A percentile compares a stretch with the other conserved stretches of the same genome.
Conservation (phyloP, 2,888 invertebrate species). For the Lepeophtheirus nordmannii region DNA sequence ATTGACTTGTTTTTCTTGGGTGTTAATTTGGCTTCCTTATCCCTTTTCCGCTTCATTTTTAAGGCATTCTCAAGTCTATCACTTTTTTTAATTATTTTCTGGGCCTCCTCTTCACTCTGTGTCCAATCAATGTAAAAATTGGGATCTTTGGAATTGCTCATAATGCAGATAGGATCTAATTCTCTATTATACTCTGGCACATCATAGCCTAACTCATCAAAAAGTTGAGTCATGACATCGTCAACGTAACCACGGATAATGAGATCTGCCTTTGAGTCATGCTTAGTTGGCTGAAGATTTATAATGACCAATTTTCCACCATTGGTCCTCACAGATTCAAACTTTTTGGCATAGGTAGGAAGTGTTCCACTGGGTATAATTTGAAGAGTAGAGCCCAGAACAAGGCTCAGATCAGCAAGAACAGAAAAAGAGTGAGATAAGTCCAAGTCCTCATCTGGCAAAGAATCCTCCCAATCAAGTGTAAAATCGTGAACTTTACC, state of each 20-base stretch:
- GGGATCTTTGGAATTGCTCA: not conserved
- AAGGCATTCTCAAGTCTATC: not conserved
- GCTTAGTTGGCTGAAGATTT: slow-evolving; percentile 94
- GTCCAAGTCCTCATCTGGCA: slow-evolving; percentile 70
- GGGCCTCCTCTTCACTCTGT: slow-evolving; percentile 3
- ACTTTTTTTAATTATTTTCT: not conserved
- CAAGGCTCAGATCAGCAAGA: slow-evolving; percentile 50
- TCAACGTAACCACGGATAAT: slow-evolving; percentile 79
- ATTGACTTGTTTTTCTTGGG: not conserved
- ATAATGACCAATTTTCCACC: slow-evolving; percentile 79
- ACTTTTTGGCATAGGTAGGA: slow-evolving; percentile 66
- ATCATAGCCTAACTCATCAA: slow-evolving; percentile 54
- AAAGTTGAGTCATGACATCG: slow-evolving; percentile 54
- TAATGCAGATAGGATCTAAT: slow-evolving; percentile 42
- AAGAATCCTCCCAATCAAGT: slow-evolving; percentile 89
- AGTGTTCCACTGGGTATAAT: slow-evolving; percentile 91
- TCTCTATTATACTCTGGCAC: slow-evolving; percentile 52
- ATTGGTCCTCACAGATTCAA: slow-evolving; percentile 31
- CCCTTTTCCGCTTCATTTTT: slow-evolving; percentile 5
- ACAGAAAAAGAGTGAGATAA: slow-evolving; percentile 65
- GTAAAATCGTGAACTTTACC: slow-evolving; percentile 76
- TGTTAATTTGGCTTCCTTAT: not conserved
- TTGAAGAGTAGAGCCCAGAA: slow-evolving; percentile 91
- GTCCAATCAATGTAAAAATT: slow-evolving; percentile 10
- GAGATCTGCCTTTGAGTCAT: slow-evolving; percentile 82